These are phyloP conservation scores for Calameuta pallipes DNA, from an alignment of 2,888 invertebrate species.

Conservation along the genomic window DNA sequence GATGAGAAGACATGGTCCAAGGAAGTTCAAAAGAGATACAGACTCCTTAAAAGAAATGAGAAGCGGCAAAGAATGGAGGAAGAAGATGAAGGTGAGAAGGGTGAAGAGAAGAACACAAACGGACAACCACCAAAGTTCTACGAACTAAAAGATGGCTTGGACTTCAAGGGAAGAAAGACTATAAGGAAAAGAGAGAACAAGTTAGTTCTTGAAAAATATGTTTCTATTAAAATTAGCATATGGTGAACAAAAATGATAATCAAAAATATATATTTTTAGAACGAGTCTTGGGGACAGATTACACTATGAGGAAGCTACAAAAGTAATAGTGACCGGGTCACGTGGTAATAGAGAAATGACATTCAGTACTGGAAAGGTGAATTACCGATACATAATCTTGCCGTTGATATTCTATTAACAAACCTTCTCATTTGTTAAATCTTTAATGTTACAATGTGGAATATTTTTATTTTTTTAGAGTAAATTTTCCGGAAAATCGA, in stretches of 20 bases:
- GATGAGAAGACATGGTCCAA: conserved; percentile 84
- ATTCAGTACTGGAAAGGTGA: conserved; percentile 74
- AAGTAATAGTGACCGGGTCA: conserved; percentile 70
- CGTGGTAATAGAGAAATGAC: conserved; percentile 84
- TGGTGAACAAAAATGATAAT: not conserved
- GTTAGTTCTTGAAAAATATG: conserved; percentile 53
- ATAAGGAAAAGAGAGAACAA: conserved; percentile 69
- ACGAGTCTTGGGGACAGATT: conserved; percentile 81
- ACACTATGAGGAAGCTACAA: conserved; percentile 70
- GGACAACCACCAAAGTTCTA: conserved; percentile 72
- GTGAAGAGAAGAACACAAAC: conserved; percentile 30
- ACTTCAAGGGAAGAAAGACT: conserved; percentile 70
- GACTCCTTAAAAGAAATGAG: conserved; percentile 72
- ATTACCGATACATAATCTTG: not conserved
- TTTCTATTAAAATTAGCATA: not conserved
- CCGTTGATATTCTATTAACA: not conserved
- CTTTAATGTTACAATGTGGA: not conserved
- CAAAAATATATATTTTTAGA: conserved; percentile 65
- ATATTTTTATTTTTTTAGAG: not conserved
- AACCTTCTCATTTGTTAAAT: not conserved
- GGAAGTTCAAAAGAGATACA: conserved; percentile 83
- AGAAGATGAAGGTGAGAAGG: conserved; percentile 51
- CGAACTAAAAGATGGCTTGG: conserved; percentile 72
- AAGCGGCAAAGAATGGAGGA: conserved; percentile 62
- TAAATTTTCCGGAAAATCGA: conserved; percentile 56